Percentiles rank a stretch among this genome's conserved stretches.
These are phyloP conservation scores for Eristalinus aeneus DNA, from an alignment of 2,888 invertebrate genomes.

Conservation along the genomic window DNA sequence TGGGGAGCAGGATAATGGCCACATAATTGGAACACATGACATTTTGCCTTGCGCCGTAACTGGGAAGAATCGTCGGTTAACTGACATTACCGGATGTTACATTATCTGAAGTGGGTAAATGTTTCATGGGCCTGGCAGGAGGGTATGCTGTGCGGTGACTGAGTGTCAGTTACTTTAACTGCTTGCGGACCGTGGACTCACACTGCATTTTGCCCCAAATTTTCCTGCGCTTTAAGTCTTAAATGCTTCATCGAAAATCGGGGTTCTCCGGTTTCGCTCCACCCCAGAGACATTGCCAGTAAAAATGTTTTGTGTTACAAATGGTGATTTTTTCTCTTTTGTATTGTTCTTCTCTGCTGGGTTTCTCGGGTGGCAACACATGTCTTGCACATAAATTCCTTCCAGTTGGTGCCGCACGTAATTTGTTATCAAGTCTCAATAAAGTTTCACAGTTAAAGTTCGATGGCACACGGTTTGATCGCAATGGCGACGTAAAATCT, in stretches of 20 bases:
- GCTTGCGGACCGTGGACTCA: neutral
- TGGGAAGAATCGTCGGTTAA: neutral
- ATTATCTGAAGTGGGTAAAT: neutral
- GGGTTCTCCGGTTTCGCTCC: too few species aligned
- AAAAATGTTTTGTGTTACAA: neutral
- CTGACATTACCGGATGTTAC: neutral
- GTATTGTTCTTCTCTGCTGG: neutral
- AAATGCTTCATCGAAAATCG: too few species aligned
- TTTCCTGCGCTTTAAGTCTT: too few species aligned
- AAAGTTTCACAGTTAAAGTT: neutral
- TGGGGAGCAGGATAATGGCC: neutral
- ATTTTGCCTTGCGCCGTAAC: neutral
- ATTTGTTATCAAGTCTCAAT: neutral
- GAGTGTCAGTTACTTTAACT: neutral
- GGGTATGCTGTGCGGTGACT: neutral
- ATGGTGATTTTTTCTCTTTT: neutral
- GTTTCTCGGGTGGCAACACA: neutral
- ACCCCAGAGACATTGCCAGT: neutral
- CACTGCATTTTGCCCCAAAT: too few species aligned
- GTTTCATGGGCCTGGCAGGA: neutral
- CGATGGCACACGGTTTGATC: neutral
- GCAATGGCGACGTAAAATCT: neutral
- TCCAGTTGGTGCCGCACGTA: neutral
- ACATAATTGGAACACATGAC: neutral
- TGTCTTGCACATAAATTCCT: neutral